Evolutionary conservation across 1,140 invertebrate species (phyloP), one percentile per base, ranked within the genome.

Genomic region (Aphaenogaster rudis): DNA sequence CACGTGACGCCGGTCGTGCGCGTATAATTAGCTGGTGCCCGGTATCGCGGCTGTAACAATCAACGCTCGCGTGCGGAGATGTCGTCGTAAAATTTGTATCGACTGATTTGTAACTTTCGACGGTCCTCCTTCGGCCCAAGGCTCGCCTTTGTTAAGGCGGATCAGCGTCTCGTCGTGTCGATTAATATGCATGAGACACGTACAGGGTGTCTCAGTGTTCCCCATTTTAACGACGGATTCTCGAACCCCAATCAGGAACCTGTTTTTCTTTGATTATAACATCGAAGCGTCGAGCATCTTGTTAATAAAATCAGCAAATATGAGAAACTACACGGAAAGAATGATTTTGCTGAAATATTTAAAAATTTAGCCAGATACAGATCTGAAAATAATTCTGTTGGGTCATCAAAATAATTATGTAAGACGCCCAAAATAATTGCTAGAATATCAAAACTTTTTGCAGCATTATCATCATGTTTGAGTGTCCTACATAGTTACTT

Each of bases 121-220:
- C 52, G 54, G 3, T 74, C 39, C 4, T 71, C 21, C 50, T n/a
- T 36, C n/a, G 13, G 80, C 6, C 7, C 36, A 15, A 45, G 66
- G 36, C n/a, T 39, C 63, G 42, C 11, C 69, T 84, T 63, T 63
- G 42, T 84, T 61, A 28, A 84, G 63, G 42, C 80, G 42, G 28
- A 54, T 76, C 69, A 50, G 50, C 13, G 69, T 72, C 52, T 72
- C 69, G 54, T 69, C 76, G 15, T 15, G 21, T 39, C 54, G 69
- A 76, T 84, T 74, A 84, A 84, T 76, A 84, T 84, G 69, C 69
- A 84, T 84, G 69, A 76, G 80, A 48, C n/a, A 63, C 42, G 13
- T 84, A 74, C 7, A 84, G 54, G 54, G 69, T 48, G 54, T 72
- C 80, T 9, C 15, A 11, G 57, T 15, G 36, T 15, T 42, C 7